Base-by-base conservation (phyloP, 2,888 invertebrate genomes). In the Patella ulyssiponensis region DNA sequence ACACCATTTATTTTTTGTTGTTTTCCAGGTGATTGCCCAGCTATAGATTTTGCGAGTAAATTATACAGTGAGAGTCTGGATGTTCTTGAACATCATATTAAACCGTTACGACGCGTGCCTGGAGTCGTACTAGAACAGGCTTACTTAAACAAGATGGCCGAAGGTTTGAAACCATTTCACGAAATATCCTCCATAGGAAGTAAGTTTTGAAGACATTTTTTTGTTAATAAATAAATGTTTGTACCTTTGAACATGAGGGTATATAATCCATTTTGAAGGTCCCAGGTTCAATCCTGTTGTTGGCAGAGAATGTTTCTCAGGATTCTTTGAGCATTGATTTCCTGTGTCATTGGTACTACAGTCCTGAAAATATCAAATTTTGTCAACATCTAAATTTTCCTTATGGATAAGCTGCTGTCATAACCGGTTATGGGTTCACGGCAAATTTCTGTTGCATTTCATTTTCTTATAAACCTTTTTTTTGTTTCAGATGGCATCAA, bases 21-120 rank as follows among this genome's bases (percentile, higher is more conserved):
- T n/a, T 51, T 79, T 80, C 1, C 76, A 91, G 91, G 90, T 69
- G 90, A 90, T n/a, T 90, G 89, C 80, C 87, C 89, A 17, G 87
- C 90, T 15, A 86, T 91, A 7, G 91, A 91, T 81, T 91, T 91
- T 82, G 90, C 89, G 83, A 91, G 86, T n/a, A 88, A 89, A 81
- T 86, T 89, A 86, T 91, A 91, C 80, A 80, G 82, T 2, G 91
- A 91, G 77, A 88, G 90, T 77, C 78, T 91, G 78, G 89, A 90
- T 76, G 88, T 91, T 3, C 81, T 91, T 73, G 90, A 90, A 74
- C 88, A 90, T 81, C 88, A 88, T 73, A 85, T 91, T 69, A 90
- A 89, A 75, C 91, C 91, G 3, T 78, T 89, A 52, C 79, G 88
- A 14, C 81, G 88, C 17, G 86, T 90, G n/a, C 89, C 91, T 0